Evolutionary conservation across 2,888 invertebrate genomes (phyloP), one percentile per base, ranked within the genome.

Genomic region (Harpalus rufipes): DNA sequence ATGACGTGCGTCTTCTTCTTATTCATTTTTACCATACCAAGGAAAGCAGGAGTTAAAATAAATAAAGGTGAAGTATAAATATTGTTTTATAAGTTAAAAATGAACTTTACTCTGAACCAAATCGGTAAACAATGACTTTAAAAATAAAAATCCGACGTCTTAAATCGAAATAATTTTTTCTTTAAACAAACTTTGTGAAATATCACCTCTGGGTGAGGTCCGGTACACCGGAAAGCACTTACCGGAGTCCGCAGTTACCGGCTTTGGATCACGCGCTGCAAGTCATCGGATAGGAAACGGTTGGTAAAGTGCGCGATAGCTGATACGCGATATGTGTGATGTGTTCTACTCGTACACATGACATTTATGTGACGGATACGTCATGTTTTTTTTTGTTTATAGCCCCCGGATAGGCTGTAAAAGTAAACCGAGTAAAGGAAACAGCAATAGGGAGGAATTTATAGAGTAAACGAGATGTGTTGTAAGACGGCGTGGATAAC

Each of bases 311-410:
- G 12, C 39, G 39, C 68, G 39, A 68, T 63, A 63, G 39, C n/a
- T 32, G 68, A 68, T 68, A 68, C 4, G 44, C 44, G 44, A 51
- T 51, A 51, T 12, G 44, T 51, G 12, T 12, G 44, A 51, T 78
- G 51, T 51, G 81, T 65, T 65, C 32, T 32, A 63, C 18, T 44
- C 41, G 21, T 14, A 41, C 14, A 12, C 65, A 41, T 65, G 81
- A 81, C 81, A 51, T 65, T 81, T 81, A 81, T 81, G 65, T 68
- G 65, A 81, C 81, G 65, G 12, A 12, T 68, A 81, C 25, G 39
- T 63, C 44, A 81, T 65, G 78, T 58, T 41, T 68, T 65, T 32
- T 32, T 65, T 44, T 63, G 44, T 81, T 81, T 65, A 58, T 21
- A 79, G 44, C 44, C 44, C 12, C 44, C 44, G 6, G 44, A 51